These are phyloP conservation scores for Rosalia funebris DNA, from an alignment of 2,888 invertebrate species.

Conservation along the genomic window DNA sequence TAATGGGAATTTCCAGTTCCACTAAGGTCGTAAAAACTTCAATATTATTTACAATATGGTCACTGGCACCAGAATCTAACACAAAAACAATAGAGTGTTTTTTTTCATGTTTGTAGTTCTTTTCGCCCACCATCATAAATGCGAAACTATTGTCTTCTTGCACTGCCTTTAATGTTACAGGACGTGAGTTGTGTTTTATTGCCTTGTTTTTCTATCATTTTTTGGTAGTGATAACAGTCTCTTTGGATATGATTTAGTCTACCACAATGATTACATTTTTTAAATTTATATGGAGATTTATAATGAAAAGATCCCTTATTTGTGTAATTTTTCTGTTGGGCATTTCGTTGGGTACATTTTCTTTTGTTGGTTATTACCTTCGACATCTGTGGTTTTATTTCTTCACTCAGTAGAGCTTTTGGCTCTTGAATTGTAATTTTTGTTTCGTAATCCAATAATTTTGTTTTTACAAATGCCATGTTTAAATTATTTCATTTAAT, in stretches of 20 bases:
- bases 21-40: conserved; percentile 18
- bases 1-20: conserved; percentile 23
- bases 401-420: background rate
- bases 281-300: conserved; percentile 9
- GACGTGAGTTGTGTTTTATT: background rate
- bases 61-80: conserved; percentile 40
- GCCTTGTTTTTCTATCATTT: background rate
- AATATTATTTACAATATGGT: conserved; percentile 30
- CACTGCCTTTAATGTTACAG: background rate
- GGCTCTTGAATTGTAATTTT: no score
- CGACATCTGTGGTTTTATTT: background rate
- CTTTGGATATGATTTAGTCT: conserved; percentile 29
- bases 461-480: no score
- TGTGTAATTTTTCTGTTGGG: conserved; percentile 12
- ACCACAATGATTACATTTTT: conserved; percentile 23
- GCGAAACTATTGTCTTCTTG: background rate
- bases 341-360: background rate
- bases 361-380: conserved; percentile 4
- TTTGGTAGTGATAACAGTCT: conserved; percentile 25
- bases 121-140: background rate
- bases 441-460: no score
- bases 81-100: conserved; percentile 24
- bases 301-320: background rate
- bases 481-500: no score
- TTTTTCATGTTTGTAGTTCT: background rate